Evolutionary conservation across 2,888 invertebrate genomes (phyloP).

Genomic region (Drosophila buzzatii): DNA sequence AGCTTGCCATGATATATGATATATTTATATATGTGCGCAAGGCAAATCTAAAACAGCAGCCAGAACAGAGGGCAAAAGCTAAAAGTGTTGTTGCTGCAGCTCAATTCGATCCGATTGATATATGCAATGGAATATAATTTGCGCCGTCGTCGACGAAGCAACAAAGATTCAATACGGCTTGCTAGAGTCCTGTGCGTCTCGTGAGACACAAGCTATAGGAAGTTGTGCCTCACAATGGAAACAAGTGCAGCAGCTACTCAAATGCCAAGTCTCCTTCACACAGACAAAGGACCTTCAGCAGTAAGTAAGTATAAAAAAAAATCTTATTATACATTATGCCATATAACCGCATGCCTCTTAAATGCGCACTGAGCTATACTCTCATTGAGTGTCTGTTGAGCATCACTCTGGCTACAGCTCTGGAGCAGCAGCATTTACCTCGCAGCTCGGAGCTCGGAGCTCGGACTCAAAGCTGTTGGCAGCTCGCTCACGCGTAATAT

Average conservation of each 20-base stretch:
- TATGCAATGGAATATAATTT: neutral
- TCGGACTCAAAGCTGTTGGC: neutral
- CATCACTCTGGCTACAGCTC: neutral
- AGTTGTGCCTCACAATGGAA: neutral
- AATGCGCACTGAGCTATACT: neutral
- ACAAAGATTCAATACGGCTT: neutral
- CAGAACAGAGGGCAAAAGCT: neutral
- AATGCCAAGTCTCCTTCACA: neutral
- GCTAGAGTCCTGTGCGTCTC: neutral
- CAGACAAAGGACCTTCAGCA: neutral
- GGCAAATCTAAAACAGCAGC: neutral
- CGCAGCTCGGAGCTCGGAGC: neutral
- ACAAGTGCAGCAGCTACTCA: neutral
- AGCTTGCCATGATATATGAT: neutral
- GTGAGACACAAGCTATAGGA: neutral
- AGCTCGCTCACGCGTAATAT: neutral
- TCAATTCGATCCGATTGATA: slow-evolving; percentile 6
- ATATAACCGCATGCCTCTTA: neutral
- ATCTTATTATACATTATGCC: neutral
- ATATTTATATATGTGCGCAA: neutral
- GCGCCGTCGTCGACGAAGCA: neutral
- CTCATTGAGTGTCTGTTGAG: neutral
- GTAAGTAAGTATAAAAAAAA: neutral
- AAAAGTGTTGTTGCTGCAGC: neutral
- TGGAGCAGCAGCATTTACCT: neutral